A percentile compares a stretch with the other conserved stretches of the same genome.
Conservation (phyloP, 1,140 invertebrate species). For the Venturia canescens region DNA sequence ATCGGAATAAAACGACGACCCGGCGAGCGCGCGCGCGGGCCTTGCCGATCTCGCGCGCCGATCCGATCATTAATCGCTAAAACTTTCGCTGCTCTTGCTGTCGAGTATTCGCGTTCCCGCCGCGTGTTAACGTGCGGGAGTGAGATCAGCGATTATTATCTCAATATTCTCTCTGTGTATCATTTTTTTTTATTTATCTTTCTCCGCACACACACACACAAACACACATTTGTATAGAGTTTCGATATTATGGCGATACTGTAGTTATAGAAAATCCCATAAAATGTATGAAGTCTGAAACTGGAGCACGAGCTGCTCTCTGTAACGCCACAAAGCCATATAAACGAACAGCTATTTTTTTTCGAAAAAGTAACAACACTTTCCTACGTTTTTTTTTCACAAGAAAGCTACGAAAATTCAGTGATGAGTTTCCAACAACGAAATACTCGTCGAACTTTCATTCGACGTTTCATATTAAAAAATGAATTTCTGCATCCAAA, state of each 20-base stretch:
- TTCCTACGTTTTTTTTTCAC: no score
- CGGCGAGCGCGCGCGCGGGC: background rate
- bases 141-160: slow-evolving; percentile 29
- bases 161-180: background rate
- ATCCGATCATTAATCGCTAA: slow-evolving; percentile 21
- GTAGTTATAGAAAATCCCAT: background rate
- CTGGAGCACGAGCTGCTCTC: background rate
- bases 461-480: no score
- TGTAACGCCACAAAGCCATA: background rate
- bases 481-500: no score
- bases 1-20: slow-evolving; percentile 6
- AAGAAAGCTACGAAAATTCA: no score
- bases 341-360: background rate
- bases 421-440: no score
- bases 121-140: slow-evolving; percentile 11
- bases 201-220: no score
- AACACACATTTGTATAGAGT: background rate
- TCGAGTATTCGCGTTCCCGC: background rate
- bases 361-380: no score
- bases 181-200: background rate
- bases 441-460: no score
- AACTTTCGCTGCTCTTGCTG: slow-evolving; percentile 21
- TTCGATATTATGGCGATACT: background rate
- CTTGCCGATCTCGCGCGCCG: background rate
- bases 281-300: background rate